phyloP scores from a whole-genome alignment of 2,888 invertebrate species.

The Apomyelois bistriatella region DNA sequence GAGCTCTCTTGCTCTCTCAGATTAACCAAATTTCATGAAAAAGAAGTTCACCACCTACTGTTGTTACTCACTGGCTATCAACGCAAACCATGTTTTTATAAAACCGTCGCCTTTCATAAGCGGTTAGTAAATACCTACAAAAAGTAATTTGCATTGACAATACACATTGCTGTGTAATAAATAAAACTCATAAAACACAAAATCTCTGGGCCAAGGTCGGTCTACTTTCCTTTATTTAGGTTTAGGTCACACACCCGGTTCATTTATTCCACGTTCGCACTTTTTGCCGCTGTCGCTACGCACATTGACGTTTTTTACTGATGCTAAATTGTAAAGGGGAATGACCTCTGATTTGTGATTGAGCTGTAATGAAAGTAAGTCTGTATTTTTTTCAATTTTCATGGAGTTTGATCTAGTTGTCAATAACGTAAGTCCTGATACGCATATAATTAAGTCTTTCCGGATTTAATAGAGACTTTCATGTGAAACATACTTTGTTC shows the following conservation, averaged over 20 bases:
- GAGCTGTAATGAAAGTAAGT: background rate
- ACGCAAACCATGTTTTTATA: background rate
- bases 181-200: slow-evolving; percentile 4
- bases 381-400: background rate
- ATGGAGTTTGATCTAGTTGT: too few species aligned
- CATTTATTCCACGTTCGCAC: background rate
- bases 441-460: too few species aligned
- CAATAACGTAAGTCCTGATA: too few species aligned
- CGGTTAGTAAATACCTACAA: slow-evolving; percentile 1
- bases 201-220: slow-evolving; percentile 20
- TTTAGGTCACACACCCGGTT: slow-evolving; percentile 5
- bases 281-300: slow-evolving; percentile 14
- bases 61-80: background rate
- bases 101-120: slow-evolving; percentile 5
- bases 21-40: too few species aligned
- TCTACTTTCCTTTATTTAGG: slow-evolving; percentile 21
- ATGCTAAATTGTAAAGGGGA: background rate
- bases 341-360: slow-evolving; percentile 1
- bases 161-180: slow-evolving; percentile 11
- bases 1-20: too few species aligned
- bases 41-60: background rate
- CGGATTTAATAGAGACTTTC: too few species aligned
- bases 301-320: slow-evolving; percentile 1
- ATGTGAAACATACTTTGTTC: too few species aligned
- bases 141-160: slow-evolving; percentile 8